These are phyloP conservation scores for Patella ulyssiponensis DNA, from an alignment of 2,888 invertebrate species.

Conservation along the genomic window DNA sequence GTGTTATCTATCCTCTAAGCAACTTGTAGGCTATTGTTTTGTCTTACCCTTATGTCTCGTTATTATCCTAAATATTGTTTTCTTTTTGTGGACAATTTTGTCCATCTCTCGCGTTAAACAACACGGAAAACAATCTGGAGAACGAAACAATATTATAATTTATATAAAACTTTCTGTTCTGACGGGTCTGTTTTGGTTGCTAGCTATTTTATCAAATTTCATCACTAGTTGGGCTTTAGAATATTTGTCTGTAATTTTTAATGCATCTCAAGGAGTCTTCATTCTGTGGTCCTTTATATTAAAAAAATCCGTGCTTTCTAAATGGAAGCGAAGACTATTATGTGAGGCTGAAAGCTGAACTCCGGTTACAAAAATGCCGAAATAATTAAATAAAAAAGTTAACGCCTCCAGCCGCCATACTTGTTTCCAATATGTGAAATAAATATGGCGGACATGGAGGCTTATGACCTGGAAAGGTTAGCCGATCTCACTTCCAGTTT, in stretches of 20 bases:
- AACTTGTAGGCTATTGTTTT: slow-evolving; percentile 41
- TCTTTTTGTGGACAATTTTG: slow-evolving; percentile 42
- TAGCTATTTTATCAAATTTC: slow-evolving; percentile 43
- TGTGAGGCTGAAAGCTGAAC: too few relatives aligned
- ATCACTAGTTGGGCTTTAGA: slow-evolving; percentile 34
- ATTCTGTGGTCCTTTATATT: slow-evolving; percentile 46
- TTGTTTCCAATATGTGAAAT: too few relatives aligned
- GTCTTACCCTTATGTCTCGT: slow-evolving; percentile 43
- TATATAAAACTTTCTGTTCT: slow-evolving; percentile 48
- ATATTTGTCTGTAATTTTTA: slow-evolving; percentile 42
- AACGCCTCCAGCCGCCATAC: too few relatives aligned
- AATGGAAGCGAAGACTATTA: background rate
- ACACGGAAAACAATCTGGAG: slow-evolving; percentile 19
- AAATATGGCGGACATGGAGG: too few relatives aligned
- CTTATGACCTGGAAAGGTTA: too few relatives aligned
- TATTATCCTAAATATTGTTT: slow-evolving; percentile 43
- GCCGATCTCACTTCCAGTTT: too few relatives aligned
- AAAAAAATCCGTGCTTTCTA: slow-evolving; percentile 38
- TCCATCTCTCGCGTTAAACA: slow-evolving; percentile 31
- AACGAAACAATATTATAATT: slow-evolving; percentile 36
- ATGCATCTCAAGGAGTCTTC: slow-evolving; percentile 49
- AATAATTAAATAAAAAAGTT: too few relatives aligned
- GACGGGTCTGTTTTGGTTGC: slow-evolving; percentile 51
- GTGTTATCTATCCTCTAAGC: slow-evolving; percentile 34
- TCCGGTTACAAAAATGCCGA: too few relatives aligned